These are phyloP conservation scores for Andrena cerasifolii DNA, from an alignment of 1,140 invertebrate genomes.

Conservation along the genomic window DNA sequence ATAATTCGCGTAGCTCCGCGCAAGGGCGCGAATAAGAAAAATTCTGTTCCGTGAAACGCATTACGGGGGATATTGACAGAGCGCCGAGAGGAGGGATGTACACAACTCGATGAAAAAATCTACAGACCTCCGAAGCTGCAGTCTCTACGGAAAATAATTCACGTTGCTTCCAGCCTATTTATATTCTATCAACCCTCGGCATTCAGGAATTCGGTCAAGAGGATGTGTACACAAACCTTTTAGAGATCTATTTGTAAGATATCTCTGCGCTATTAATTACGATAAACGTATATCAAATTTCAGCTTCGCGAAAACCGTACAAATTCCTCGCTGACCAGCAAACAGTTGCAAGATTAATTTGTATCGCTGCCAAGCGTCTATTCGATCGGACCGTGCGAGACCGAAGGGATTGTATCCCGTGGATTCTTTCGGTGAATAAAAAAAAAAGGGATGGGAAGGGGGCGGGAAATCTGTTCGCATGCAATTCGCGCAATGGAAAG, in stretches of 20 bases:
- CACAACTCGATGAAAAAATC: neutral
- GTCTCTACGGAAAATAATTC: too few relatives aligned
- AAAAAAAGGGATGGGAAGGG: neutral
- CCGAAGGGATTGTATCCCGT: neutral
- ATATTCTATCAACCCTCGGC: too few relatives aligned
- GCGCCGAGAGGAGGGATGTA: too few relatives aligned
- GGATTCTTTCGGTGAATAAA: neutral
- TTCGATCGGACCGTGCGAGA: neutral
- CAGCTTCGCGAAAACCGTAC: neutral
- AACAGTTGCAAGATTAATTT: slow-evolving; percentile 10
- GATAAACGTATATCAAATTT: too few relatives aligned
- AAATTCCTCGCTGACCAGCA: too few relatives aligned
- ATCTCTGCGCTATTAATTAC: too few relatives aligned
- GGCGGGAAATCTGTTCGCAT: slow-evolving; percentile 26
- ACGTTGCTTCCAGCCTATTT: too few relatives aligned
- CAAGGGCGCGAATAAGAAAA: neutral
- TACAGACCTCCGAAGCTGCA: too few relatives aligned
- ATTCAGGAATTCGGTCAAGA: too few relatives aligned
- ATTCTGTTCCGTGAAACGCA: neutral
- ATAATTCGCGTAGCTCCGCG: neutral
- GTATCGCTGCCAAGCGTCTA: neutral
- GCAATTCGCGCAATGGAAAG: slow-evolving; percentile 22
- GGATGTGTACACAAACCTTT: too few relatives aligned
- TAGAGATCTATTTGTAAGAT: too few relatives aligned
- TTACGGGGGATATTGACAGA: neutral